phyloP scores from a whole-genome alignment of 2,888 invertebrate species.

The Ctenicera cuprea region DNA sequence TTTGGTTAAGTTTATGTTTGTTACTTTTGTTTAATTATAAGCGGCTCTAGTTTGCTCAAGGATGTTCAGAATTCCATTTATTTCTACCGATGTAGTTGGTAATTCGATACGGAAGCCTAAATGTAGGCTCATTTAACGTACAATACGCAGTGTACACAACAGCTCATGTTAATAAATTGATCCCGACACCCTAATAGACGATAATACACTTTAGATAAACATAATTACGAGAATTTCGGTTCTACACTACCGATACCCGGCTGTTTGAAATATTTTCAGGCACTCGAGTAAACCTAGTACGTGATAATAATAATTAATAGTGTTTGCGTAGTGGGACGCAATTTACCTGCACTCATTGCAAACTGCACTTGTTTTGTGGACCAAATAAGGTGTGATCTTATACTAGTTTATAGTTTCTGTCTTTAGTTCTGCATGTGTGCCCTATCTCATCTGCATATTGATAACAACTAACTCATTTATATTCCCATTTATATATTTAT shows the following conservation, averaged over 20 bases:
- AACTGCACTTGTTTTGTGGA: constrained; percentile 33
- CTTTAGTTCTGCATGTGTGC: constrained; percentile 16
- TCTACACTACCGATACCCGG: background rate
- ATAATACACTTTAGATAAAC: constrained; percentile 25
- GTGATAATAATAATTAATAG: background rate
- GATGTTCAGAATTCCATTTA: constrained; percentile 18
- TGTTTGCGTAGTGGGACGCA: constrained; percentile 7
- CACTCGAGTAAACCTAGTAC: background rate
- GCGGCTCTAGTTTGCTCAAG: constrained; percentile 9
- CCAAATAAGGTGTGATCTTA: constrained; percentile 36
- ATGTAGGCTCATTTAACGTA: constrained; percentile 23
- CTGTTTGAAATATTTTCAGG: constrained; percentile 5
- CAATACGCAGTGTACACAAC: constrained; percentile 14
- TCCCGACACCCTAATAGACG: constrained; percentile 21
- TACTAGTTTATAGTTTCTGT: constrained; percentile 6
- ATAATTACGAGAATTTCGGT: constrained; percentile 18
- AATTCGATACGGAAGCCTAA: constrained; percentile 19
- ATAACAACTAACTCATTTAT: constrained; percentile 36
- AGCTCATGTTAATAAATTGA: constrained; percentile 24
- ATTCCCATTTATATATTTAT: constrained; percentile 20
- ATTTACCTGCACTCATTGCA: constrained; percentile 16
- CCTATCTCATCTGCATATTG: constrained; percentile 39
- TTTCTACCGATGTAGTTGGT: constrained; percentile 8
- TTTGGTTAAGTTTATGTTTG: constrained; percentile 3
- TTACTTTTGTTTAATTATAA: constrained; percentile 5